These are phyloP conservation scores for Antechinus flavipes DNA, from an alignment of 2,113 vertebrate species.

Conservation along the genomic window DNA sequence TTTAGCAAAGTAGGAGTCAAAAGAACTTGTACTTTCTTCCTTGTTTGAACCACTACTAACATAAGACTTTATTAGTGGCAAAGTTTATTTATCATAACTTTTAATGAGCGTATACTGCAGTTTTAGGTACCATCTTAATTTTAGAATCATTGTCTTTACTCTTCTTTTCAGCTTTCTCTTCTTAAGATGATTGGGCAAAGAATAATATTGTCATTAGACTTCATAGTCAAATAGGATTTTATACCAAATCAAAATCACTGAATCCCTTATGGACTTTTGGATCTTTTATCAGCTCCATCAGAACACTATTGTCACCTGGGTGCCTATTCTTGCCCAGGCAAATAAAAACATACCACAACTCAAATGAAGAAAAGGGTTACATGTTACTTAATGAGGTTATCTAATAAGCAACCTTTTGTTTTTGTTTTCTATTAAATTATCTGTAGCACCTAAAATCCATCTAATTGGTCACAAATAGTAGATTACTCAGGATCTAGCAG, in stretches of 20 bases:
- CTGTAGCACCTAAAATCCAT: not conserved
- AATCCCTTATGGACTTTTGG: not conserved
- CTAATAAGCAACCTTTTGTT: not conserved
- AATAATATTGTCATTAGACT: not conserved
- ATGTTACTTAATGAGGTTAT: no score
- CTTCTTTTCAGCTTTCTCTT: not conserved
- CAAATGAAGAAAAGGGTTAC: not conserved
- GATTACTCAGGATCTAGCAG: no score
- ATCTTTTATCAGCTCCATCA: not conserved
- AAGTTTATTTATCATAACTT: not conserved
- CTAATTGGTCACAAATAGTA: not conserved
- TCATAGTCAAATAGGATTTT: not conserved
- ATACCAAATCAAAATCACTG: not conserved
- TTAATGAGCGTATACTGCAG: not conserved
- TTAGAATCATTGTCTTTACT: not conserved
- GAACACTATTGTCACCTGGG: not conserved
- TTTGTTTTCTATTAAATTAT: not conserved
- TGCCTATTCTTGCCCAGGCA: not conserved
- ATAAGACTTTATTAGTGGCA: not conserved
- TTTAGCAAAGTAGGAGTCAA: not conserved
- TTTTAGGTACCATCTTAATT: not conserved
- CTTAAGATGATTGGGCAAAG: not conserved
- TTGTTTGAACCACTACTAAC: not conserved
- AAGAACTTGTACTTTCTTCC: not conserved
- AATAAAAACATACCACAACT: not conserved